phyloP scores from a whole-genome alignment of 2,113 vertebrate species.

The Oryzias celebensis region DNA sequence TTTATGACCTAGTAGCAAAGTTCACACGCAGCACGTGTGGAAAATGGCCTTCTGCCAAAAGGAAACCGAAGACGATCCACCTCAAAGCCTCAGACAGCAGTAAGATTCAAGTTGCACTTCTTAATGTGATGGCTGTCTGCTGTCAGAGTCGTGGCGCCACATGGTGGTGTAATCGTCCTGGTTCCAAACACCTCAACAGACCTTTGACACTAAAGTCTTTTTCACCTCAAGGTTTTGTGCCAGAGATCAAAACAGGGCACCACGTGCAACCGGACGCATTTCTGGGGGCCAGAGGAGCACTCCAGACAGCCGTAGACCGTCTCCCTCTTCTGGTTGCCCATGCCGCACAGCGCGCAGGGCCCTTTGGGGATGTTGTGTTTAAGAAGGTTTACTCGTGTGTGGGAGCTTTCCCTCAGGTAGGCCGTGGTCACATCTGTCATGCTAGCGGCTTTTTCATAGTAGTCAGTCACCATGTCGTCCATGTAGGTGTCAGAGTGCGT shows the following conservation, averaged over 20 bases:
- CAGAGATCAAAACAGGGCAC: conserved; percentile 98
- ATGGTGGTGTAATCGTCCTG: background rate
- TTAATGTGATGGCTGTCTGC: conserved; percentile 11
- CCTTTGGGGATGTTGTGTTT: conserved; percentile 97
- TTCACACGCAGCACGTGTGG: conserved; percentile 22
- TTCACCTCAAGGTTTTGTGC: conserved; percentile 93
- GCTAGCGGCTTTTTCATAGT: conserved; percentile 92
- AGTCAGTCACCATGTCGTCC: conserved; percentile 90
- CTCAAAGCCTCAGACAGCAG: background rate
- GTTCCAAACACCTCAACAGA: too few relatives aligned
- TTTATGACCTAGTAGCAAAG: conserved; percentile 39
- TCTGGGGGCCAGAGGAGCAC: conserved; percentile 87
- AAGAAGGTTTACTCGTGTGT: conserved; percentile 92
- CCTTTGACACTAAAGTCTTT: background rate
- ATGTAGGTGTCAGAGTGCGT: conserved; percentile 87
- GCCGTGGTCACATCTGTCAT: conserved; percentile 90
- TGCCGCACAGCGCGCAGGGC: conserved; percentile 92
- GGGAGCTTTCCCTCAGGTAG: conserved; percentile 87
- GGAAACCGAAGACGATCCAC: conserved; percentile 6
- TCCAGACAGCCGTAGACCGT: conserved; percentile 96
- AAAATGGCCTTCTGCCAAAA: conserved; percentile 10
- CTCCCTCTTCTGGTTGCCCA: conserved; percentile 90
- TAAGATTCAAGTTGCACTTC: background rate
- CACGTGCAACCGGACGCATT: conserved; percentile 90
- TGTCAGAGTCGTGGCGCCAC: background rate